Evolutionary conservation across 1,140 invertebrate species (phyloP), one percentile per base, ranked within the genome.

Genomic region (Temnothorax curvispinosus): DNA sequence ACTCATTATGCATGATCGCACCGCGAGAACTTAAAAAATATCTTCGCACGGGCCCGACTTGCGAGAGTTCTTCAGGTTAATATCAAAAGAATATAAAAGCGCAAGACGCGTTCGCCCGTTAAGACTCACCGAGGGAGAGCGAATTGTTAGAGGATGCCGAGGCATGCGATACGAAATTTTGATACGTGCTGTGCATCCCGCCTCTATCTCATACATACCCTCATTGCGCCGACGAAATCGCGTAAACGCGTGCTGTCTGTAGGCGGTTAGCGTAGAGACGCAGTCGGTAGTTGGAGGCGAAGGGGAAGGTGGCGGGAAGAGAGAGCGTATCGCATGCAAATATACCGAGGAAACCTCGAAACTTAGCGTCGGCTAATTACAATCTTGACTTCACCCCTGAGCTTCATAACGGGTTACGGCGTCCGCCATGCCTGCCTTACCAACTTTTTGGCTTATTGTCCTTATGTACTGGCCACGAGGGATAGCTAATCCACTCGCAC

Each of bases 391-490:
- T 94, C 92, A 94, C 94, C 94, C 94, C 89, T 92, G 94, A 94
- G 94, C 92, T 94, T 94, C 94, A 95, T 94, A 95, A 94, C 91
- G 91, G 91, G 91, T 92, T 94, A 95, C 93, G 93, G 91, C 91
- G 58, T 87, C 89, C 85, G 82, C 85, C 89, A 78, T 86, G 85
- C 88, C 88, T 85, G 88, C 89, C 87, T 90, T 80, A 82, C 91
- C 91, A 95, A 95, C 94, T 94, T 95, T 95, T 95, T 94, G 94
- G 94, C 93, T 95, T 94, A 94, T 93, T 93, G 93, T 94, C 94
- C 93, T 93, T 93, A 94, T 92, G 90, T 94, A 95, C 93, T 93
- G 93, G 94, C 93, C 94, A 93, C 93, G 85, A 87, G 94, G 94
- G 94, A 94, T 91, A 89, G 76, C 89, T 88, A 88, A 89, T 88